phyloP scores from a whole-genome alignment of 2,888 invertebrate genomes.

The Caenorhabditis japonica region DNA sequence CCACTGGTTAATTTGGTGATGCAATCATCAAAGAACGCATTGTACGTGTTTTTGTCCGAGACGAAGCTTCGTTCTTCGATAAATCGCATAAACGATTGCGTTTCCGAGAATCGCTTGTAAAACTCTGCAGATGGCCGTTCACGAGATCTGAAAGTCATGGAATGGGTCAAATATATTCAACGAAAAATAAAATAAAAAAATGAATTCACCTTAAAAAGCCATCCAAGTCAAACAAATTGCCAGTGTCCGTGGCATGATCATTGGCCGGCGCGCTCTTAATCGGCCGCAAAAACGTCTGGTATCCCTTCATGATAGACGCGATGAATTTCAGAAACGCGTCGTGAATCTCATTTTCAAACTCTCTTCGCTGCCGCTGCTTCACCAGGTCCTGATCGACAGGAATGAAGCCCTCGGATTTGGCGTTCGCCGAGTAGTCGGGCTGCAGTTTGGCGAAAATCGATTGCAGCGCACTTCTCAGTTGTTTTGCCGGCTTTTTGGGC shows the following conservation, averaged over 20 bases:
- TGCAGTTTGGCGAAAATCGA: slow-evolving; percentile 14
- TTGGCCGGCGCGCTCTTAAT: slow-evolving; percentile 83
- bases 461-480: slow-evolving; percentile 83
- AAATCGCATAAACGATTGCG: slow-evolving; percentile 83
- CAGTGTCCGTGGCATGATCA: slow-evolving; percentile 90
- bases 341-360: slow-evolving; percentile 92
- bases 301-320: slow-evolving; percentile 76
- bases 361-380: slow-evolving; percentile 80
- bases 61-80: slow-evolving; percentile 98
- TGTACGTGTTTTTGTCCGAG: slow-evolving; percentile 91
- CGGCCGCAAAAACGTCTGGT: slow-evolving; percentile 79
- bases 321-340: slow-evolving; percentile 89
- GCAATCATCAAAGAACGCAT: slow-evolving; percentile 97
- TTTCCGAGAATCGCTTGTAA: slow-evolving; percentile 71
- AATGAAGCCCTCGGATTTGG: slow-evolving; percentile 81
- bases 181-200: neutral
- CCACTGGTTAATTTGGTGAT: slow-evolving; percentile 85
- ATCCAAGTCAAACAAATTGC: slow-evolving; percentile 92
- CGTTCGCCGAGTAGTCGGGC: slow-evolving; percentile 15
- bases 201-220: slow-evolving; percentile 83
- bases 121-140: slow-evolving; percentile 83
- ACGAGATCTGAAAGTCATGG: slow-evolving; percentile 79
- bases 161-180: neutral
- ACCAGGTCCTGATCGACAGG: slow-evolving; percentile 68
- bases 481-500: slow-evolving; percentile 84